phyloP scores from a whole-genome alignment of 1,140 invertebrate species.

The Cardiocondyla obscurior region DNA sequence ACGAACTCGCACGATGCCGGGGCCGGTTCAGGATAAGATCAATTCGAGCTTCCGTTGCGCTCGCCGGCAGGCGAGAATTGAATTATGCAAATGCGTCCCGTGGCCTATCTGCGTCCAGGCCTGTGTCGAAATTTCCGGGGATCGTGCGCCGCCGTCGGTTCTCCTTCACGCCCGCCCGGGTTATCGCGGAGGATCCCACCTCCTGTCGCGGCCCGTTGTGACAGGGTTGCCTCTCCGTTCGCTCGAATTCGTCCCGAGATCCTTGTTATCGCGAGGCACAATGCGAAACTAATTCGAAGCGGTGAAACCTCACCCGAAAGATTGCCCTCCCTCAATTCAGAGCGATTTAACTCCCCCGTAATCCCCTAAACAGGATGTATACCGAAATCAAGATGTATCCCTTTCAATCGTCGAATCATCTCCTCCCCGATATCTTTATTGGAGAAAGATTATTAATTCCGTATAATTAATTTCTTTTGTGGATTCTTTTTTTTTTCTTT shows the following conservation, averaged over 20 bases:
- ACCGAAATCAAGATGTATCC: neutral
- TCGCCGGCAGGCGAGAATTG: conserved; percentile 46
- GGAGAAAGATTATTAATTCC: too few relatives aligned
- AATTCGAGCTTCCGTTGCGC: conserved; percentile 57
- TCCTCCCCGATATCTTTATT: neutral
- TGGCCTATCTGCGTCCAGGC: conserved; percentile 22
- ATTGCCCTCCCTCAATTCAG: neutral
- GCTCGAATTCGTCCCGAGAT: conserved; percentile 60
- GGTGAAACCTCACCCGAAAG: conserved; percentile 9
- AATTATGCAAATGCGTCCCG: conserved; percentile 66
- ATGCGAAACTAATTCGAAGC: conserved; percentile 18
- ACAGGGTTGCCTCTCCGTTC: conserved; percentile 34
- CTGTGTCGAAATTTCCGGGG: conserved; percentile 60
- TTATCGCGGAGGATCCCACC: conserved; percentile 54
- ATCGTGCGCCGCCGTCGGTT: conserved; percentile 13
- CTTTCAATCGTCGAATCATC: neutral
- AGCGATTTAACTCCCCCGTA: conserved; percentile 5
- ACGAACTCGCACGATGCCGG: conserved; percentile 5
- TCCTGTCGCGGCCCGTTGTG: conserved; percentile 18
- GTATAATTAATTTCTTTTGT: too few relatives aligned
- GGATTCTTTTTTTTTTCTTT: too few relatives aligned
- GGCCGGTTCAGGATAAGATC: conserved; percentile 60
- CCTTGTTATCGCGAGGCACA: conserved; percentile 28
- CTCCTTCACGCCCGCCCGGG: conserved; percentile 9
- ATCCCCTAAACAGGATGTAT: neutral